Evolutionary conservation across 1,140 invertebrate genomes (phyloP).

Genomic region (Eumaeus atala): DNA sequence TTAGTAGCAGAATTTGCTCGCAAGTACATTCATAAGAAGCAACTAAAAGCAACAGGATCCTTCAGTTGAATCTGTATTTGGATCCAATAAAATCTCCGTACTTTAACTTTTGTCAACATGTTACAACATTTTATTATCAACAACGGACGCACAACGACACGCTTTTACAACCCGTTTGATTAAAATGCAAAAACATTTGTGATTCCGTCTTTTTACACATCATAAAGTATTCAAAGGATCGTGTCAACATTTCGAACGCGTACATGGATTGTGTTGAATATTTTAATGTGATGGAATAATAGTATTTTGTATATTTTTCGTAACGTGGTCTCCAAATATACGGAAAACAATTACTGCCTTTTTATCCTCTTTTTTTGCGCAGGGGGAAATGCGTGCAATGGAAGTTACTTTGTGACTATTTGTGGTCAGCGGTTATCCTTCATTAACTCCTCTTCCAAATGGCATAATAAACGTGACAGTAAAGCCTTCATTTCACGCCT

Average conservation of each 20-base stretch:
- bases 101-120: conserved; percentile 19
- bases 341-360: conserved; percentile 10
- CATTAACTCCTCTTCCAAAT: too few species aligned
- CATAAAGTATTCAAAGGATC: conserved; percentile 68
- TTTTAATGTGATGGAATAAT: conserved; percentile 19
- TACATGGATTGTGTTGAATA: conserved; percentile 28
- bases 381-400: too few species aligned
- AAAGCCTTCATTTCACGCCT: too few species aligned
- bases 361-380: too few species aligned
- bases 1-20: too few species aligned
- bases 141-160: conserved; percentile 21
- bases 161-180: conserved; percentile 40
- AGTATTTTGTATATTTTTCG: conserved; percentile 8
- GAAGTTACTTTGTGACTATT: too few species aligned
- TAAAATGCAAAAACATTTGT: conserved; percentile 66
- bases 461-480: too few species aligned
- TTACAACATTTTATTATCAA: conserved; percentile 8
- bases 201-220: conserved; percentile 68
- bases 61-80: too few species aligned
- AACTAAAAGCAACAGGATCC: too few species aligned
- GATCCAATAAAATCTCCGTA: not conserved
- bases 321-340: not conserved
- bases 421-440: too few species aligned
- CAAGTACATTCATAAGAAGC: too few species aligned
- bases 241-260: conserved; percentile 65